These are phyloP conservation scores for Pardalotus punctatus DNA, from an alignment of 2,113 vertebrate genomes.

Conservation along the genomic window DNA sequence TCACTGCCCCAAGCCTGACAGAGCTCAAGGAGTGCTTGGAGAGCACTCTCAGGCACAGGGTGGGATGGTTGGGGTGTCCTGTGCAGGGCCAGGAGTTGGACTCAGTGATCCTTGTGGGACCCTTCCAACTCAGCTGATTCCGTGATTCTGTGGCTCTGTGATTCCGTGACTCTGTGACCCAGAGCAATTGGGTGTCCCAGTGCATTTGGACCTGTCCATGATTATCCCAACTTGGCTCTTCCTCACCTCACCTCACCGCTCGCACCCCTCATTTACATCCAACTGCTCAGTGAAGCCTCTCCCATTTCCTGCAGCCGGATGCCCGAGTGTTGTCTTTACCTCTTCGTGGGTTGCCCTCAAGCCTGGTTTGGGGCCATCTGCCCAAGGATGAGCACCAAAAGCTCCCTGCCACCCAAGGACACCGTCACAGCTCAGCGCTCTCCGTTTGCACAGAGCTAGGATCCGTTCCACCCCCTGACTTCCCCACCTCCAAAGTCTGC, in stretches of 20 bases:
- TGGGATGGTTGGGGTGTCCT: not conserved
- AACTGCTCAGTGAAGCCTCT: accelerated
- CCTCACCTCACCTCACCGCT: not conserved
- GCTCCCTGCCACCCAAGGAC: not conserved
- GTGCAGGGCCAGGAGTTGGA: not conserved
- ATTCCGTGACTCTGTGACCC: not conserved
- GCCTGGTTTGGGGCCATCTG: not conserved
- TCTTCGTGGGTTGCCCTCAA: not conserved
- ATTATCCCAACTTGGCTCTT: accelerated
- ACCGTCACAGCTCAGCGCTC: accelerated
- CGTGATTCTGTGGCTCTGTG: not conserved
- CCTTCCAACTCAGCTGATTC: not conserved
- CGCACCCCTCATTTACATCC: too few relatives aligned
- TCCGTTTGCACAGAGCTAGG: not conserved
- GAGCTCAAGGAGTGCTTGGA: too few relatives aligned
- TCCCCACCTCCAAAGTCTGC: not conserved
- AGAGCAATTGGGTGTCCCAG: accelerated
- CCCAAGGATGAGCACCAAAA: not conserved
- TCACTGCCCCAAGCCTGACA: not conserved
- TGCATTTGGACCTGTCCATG: not conserved
- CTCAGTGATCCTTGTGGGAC: accelerated
- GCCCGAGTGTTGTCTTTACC: not conserved
- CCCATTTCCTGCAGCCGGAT: not conserved
- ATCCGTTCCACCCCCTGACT: not conserved
- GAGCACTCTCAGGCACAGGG: not conserved